These are phyloP conservation scores for Carcharodon carcharias DNA, from an alignment of 2,797 vertebrate genomes.

Conservation along the genomic window DNA sequence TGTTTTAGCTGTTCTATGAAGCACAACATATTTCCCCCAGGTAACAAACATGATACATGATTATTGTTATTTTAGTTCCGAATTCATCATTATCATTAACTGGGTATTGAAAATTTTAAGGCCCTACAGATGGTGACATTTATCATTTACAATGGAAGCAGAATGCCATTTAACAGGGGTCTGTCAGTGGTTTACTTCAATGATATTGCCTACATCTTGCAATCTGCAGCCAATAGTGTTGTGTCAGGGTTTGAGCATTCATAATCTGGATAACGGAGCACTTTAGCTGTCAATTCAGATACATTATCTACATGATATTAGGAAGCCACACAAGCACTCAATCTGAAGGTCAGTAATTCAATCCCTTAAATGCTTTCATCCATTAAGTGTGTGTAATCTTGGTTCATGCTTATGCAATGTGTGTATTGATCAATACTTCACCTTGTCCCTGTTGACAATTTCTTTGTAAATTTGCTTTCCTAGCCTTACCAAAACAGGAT, in stretches of 20 bases:
- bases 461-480: conserved; percentile 4
- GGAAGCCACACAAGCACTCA: conserved; percentile 40
- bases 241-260: not conserved
- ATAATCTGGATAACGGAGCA: conserved; percentile 34
- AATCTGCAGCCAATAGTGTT: not conserved
- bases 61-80: conserved; percentile 12
- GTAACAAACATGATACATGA: not conserved
- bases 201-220: not conserved
- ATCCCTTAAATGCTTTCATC: conserved; percentile 40
- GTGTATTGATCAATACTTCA: not conserved
- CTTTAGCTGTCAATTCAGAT: conserved; percentile 41
- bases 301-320: conserved; percentile 37
- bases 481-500: no score
- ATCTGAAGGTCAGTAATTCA: conserved; percentile 43
- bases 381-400: not conserved
- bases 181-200: not conserved
- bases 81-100: conserved; percentile 26
- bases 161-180: not conserved
- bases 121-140: not conserved
- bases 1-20: not conserved
- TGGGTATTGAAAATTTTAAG: not conserved
- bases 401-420: not conserved
- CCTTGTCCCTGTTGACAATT: not conserved
- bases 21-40: not conserved
- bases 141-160: not conserved